Conservation (phyloP, 2,888 invertebrate species). For the Leptinotarsa peninsularis region DNA sequence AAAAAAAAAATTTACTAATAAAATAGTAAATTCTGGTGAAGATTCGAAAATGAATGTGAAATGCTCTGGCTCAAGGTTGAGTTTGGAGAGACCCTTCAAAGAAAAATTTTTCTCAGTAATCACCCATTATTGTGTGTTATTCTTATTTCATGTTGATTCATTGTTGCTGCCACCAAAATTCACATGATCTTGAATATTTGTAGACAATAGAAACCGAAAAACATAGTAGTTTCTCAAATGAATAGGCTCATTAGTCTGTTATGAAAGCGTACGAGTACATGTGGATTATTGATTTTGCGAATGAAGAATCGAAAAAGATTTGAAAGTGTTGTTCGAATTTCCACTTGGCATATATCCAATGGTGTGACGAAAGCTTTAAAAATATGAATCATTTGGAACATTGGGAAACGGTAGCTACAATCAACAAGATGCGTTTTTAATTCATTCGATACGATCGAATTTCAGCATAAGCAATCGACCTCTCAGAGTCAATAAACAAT, state of each 20-base stretch:
- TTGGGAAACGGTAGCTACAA: not conserved
- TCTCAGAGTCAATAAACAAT: not conserved
- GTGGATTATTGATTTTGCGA: not conserved
- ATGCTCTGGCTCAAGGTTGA: too few relatives aligned
- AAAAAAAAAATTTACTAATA: too few relatives aligned
- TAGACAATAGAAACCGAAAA: not conserved
- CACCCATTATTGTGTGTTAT: too few relatives aligned
- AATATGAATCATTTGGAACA: not conserved
- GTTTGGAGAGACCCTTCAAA: too few relatives aligned
- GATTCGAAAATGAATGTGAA: too few relatives aligned
- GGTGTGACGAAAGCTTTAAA: not conserved
- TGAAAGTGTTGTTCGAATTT: not conserved
- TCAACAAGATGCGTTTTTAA: not conserved
- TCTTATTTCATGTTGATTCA: too few relatives aligned
- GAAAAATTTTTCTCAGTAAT: too few relatives aligned
- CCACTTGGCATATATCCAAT: not conserved
- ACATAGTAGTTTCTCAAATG: not conserved
- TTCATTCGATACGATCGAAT: slow-evolving; percentile 3
- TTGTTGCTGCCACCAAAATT: not conserved
- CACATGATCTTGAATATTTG: not conserved
- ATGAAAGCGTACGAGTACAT: not conserved
- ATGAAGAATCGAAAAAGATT: not conserved
- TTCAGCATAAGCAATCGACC: not conserved
- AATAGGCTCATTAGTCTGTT: not conserved
- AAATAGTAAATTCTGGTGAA: too few relatives aligned